These are phyloP conservation scores for Hapalemur alaotrensis DNA, from an alignment of 2,797 vertebrate species.

Conservation along the genomic window DNA sequence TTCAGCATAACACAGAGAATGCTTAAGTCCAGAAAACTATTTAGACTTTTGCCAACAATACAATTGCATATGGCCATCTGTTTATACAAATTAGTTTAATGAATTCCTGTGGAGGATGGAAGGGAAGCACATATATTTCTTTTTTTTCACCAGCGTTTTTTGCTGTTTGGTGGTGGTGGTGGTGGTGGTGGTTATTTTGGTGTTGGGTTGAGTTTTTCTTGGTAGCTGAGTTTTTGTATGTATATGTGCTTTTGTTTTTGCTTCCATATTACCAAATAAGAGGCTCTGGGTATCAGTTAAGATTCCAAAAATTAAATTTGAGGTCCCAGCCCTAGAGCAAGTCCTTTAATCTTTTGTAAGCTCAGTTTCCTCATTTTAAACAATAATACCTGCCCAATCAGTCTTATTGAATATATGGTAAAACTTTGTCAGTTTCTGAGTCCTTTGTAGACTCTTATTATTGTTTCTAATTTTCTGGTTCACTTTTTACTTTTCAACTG, in stretches of 20 bases:
- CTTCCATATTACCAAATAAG: constrained; percentile 19
- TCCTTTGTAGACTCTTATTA: neutral
- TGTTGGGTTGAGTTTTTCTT: neutral
- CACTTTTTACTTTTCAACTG: neutral
- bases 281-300: constrained; percentile 34
- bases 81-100: neutral
- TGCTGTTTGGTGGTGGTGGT: neutral
- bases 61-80: neutral
- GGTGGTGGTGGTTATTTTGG: neutral
- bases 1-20: neutral
- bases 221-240: neutral
- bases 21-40: neutral
- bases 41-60: constrained; percentile 3
- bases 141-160: neutral
- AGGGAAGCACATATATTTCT: neutral
- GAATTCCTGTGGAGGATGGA: neutral
- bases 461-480: neutral
- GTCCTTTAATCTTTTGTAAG: neutral
- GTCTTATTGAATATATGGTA: neutral
- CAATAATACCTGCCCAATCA: neutral
- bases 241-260: neutral
- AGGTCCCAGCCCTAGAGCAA: neutral
- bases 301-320: neutral
- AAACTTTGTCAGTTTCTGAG: neutral
- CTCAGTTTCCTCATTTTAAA: constrained; percentile 1